phyloP scores from a whole-genome alignment of 2,113 vertebrate genomes.

The Argyrosomus japonicus region DNA sequence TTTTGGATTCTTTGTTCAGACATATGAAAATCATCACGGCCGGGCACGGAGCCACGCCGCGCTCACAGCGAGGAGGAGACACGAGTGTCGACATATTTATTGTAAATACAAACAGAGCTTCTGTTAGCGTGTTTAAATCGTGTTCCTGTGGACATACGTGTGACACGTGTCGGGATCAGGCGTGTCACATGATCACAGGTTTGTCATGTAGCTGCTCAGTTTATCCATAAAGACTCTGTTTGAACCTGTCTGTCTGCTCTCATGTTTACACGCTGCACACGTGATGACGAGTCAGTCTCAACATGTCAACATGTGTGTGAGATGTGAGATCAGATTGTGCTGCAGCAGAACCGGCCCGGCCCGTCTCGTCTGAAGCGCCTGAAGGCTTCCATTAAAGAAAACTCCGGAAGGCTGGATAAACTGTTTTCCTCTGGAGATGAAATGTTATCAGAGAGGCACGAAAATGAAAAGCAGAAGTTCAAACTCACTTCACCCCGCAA shows the following conservation, averaged over 20 bases:
- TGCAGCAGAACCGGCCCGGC: too few species aligned
- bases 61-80: conserved; percentile 22
- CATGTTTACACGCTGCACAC: too few species aligned
- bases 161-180: conserved; percentile 35
- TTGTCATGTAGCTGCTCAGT: too few species aligned
- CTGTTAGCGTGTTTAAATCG: conserved; percentile 61
- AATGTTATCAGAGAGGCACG: conserved; percentile 61
- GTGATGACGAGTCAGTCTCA: too few species aligned
- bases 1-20: conserved; percentile 20
- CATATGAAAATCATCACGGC: conserved; percentile 11
- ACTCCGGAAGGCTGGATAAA: conserved; percentile 62
- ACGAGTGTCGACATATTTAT: conserved; percentile 74
- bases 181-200: too few species aligned
- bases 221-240: too few species aligned
- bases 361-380: not conserved
- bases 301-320: too few species aligned
- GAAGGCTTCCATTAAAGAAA: conserved; percentile 50
- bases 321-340: too few species aligned
- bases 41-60: not conserved
- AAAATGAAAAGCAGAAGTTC: conserved; percentile 68
- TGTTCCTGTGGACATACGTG: conserved; percentile 48
- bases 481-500: not conserved
- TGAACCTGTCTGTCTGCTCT: too few species aligned
- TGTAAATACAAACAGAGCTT: conserved; percentile 71
- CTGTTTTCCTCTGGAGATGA: conserved; percentile 63